phyloP scores from a whole-genome alignment of 2,797 vertebrate species.

The Dermochelys coriacea region DNA sequence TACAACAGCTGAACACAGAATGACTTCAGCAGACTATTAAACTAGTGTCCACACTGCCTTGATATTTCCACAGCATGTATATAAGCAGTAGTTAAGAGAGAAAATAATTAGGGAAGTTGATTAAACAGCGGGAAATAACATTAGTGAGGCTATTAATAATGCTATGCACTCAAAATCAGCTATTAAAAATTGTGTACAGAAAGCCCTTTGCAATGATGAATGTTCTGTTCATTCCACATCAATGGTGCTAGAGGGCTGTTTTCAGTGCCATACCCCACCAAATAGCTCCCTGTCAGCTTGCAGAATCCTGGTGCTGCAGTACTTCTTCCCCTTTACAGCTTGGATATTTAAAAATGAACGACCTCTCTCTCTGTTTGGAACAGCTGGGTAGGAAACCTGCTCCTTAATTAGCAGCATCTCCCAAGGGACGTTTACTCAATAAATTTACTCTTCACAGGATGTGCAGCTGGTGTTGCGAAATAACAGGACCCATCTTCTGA shows the following conservation, averaged over 20 bases:
- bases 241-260: neutral
- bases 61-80: neutral
- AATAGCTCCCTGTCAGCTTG: conserved; percentile 41
- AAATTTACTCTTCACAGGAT: conserved; percentile 75
- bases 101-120: conserved; percentile 35
- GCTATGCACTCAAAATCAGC: neutral
- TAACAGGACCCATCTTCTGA: conserved; percentile 39
- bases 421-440: conserved; percentile 66
- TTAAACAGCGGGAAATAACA: conserved; percentile 8
- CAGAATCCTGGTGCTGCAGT: neutral
- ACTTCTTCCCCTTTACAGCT: conserved; percentile 26
- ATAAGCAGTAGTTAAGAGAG: neutral
- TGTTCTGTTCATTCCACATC: conserved; percentile 30
- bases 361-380: conserved; percentile 27
- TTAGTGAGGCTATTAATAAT: conserved; percentile 1
- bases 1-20: neutral
- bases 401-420: conserved; percentile 77
- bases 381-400: conserved; percentile 74
- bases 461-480: conserved; percentile 58
- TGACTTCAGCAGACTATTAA: neutral
- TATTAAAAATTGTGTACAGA: neutral
- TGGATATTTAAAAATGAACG: conserved; percentile 64
- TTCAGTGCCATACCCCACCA: conserved; percentile 13
- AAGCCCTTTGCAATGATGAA: neutral
- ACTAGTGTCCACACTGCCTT: neutral